Percentiles rank a stretch among this genome's conserved stretches.
These are phyloP conservation scores for Pecten maximus DNA, from an alignment of 2,888 invertebrate genomes.

Conservation along the genomic window DNA sequence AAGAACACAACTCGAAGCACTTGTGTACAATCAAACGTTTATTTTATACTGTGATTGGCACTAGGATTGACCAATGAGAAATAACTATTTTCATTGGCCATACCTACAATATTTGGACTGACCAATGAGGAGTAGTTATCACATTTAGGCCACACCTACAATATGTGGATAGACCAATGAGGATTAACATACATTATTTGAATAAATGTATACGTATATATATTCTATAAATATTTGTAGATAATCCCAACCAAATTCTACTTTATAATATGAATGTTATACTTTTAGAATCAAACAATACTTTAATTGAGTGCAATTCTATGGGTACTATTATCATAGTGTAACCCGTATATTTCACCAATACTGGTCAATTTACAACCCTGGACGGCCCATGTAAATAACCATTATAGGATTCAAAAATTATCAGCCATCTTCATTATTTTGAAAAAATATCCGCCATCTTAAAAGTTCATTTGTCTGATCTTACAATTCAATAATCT, in stretches of 20 bases:
- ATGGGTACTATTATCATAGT: background rate
- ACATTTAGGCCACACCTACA: conserved; percentile 22
- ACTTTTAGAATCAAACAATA: background rate
- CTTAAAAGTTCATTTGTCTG: no score
- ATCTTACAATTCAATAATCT: no score
- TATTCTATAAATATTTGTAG: background rate
- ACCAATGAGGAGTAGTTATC: conserved; percentile 19
- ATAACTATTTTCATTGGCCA: background rate
- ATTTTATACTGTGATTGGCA: conserved; percentile 33
- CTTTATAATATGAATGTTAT: background rate
- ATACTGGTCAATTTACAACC: background rate
- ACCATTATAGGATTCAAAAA: background rate
- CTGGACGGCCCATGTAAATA: background rate
- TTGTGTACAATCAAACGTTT: conserved; percentile 35
- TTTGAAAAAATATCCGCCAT: no score
- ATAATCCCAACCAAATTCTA: background rate
- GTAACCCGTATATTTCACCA: background rate
- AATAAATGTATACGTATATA: background rate
- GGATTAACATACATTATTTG: background rate
- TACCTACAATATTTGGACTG: background rate
- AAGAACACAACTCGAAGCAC: background rate
- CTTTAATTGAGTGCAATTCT: background rate
- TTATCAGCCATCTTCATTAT: background rate
- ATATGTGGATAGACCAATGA: conserved; percentile 7
- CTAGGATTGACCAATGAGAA: conserved; percentile 29